phyloP scores from a whole-genome alignment of 2,888 invertebrate genomes.

The Stenurella melanura region DNA sequence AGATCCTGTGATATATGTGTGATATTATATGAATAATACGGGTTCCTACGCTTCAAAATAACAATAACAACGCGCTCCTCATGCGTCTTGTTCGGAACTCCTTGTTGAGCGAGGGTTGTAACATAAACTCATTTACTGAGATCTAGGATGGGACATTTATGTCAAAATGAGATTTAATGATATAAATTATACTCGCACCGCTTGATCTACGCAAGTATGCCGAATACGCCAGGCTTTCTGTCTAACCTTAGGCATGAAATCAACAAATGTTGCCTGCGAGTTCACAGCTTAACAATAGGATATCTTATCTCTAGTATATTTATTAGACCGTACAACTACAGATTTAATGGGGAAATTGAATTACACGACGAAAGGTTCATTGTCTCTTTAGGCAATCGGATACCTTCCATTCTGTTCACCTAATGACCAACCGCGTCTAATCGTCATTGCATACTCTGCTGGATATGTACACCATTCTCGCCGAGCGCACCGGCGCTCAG shows the following conservation, averaged over 20 bases:
- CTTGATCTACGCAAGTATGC: neutral
- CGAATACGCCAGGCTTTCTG: neutral
- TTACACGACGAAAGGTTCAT: too few relatives aligned
- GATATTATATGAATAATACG: constrained; percentile 10
- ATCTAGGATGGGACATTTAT: neutral
- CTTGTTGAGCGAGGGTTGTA: constrained; percentile 8
- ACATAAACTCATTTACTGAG: constrained; percentile 14
- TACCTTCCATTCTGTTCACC: too few relatives aligned
- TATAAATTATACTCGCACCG: constrained; percentile 3
- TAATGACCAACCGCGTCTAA: too few relatives aligned
- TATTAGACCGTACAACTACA: neutral
- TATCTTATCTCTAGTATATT: neutral
- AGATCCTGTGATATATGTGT: neutral
- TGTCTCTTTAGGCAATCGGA: too few relatives aligned
- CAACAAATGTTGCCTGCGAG: neutral
- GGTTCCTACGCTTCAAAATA: constrained; percentile 2
- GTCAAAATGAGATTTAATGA: constrained; percentile 22
- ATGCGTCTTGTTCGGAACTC: constrained; percentile 9
- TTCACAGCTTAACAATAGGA: neutral
- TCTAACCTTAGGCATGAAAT: neutral
- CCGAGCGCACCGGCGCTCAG: too few relatives aligned
- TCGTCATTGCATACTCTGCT: too few relatives aligned
- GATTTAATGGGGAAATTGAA: too few relatives aligned
- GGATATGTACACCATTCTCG: too few relatives aligned
- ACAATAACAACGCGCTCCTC: constrained; percentile 20